phyloP scores from a whole-genome alignment of 2,797 vertebrate genomes.

The Sebastes aleutianus region DNA sequence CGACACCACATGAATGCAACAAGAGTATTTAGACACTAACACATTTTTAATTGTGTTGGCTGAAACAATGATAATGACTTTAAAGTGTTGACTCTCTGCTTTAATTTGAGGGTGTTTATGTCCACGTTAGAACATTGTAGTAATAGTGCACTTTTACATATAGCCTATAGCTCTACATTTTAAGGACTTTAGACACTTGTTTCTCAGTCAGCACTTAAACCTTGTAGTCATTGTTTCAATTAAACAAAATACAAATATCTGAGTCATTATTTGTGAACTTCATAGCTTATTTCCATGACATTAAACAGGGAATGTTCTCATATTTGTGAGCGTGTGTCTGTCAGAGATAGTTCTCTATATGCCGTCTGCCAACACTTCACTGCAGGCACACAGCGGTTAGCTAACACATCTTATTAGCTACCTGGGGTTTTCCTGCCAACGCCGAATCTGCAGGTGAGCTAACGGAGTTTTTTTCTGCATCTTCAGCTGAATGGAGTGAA shows the following conservation, averaged over 20 bases:
- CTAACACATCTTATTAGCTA: constrained; percentile 12
- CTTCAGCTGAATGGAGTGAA: constrained; percentile 42
- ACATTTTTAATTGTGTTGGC: accelerated
- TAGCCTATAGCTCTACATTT: background rate
- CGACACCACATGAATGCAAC: background rate
- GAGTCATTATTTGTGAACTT: background rate
- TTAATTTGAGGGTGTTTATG: background rate
- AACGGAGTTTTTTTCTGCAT: background rate
- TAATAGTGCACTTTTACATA: background rate
- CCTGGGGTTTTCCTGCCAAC: constrained; percentile 21
- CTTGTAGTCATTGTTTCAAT: background rate
- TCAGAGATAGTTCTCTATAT: background rate
- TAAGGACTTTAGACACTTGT: background rate
- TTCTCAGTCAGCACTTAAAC: background rate
- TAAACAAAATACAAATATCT: background rate
- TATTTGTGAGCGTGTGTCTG: background rate
- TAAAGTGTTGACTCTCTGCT: background rate
- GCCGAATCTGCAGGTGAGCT: constrained; percentile 21
- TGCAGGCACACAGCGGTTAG: background rate
- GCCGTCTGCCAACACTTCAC: background rate
- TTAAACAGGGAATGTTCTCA: background rate
- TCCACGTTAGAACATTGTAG: background rate
- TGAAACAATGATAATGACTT: accelerated
- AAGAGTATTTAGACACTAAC: accelerated
- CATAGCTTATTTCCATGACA: background rate